phyloP scores from a whole-genome alignment of 2,888 invertebrate species.

The Epistrophe eligans region DNA sequence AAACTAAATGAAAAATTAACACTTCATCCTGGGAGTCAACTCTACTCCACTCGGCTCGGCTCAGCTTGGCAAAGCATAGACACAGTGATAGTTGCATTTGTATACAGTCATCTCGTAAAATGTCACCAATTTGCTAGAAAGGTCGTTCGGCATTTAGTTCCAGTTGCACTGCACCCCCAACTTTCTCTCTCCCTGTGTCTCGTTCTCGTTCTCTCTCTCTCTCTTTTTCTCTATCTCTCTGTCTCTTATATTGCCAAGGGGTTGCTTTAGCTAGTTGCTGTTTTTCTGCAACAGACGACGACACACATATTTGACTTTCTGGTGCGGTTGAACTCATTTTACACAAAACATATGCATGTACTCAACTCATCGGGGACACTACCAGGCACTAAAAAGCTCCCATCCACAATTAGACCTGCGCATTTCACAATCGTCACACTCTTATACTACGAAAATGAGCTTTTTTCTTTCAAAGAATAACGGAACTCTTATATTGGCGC shows the following conservation, averaged over 20 bases:
- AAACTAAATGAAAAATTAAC: slow-evolving; percentile 76
- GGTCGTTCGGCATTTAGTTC: slow-evolving; percentile 59
- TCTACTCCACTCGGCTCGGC: slow-evolving; percentile 39
- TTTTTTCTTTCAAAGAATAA: slow-evolving; percentile 16
- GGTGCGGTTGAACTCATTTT: slow-evolving; percentile 69
- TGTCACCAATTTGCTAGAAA: slow-evolving; percentile 75
- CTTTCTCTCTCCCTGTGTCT: neutral
- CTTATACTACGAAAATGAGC: slow-evolving; percentile 59
- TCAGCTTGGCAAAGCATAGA: slow-evolving; percentile 18
- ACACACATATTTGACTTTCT: slow-evolving; percentile 71
- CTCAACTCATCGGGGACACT: slow-evolving; percentile 69
- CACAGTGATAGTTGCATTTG: slow-evolving; percentile 37
- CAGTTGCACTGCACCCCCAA: slow-evolving; percentile 59
- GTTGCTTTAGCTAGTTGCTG: slow-evolving; percentile 19
- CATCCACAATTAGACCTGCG: slow-evolving; percentile 44
- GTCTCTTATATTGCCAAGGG: slow-evolving; percentile 43
- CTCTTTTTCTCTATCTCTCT: neutral
- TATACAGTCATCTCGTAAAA: slow-evolving; percentile 62
- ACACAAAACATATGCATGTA: slow-evolving; percentile 68
- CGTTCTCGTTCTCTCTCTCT: neutral
- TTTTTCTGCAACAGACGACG: slow-evolving; percentile 37
- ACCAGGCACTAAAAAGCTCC: slow-evolving; percentile 71
- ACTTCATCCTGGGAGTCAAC: slow-evolving; percentile 68
- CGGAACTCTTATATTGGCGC: slow-evolving; percentile 69
- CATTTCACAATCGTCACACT: neutral